These are phyloP conservation scores for Melinaea menophilus DNA, from an alignment of 2,888 invertebrate genomes.

Conservation along the genomic window DNA sequence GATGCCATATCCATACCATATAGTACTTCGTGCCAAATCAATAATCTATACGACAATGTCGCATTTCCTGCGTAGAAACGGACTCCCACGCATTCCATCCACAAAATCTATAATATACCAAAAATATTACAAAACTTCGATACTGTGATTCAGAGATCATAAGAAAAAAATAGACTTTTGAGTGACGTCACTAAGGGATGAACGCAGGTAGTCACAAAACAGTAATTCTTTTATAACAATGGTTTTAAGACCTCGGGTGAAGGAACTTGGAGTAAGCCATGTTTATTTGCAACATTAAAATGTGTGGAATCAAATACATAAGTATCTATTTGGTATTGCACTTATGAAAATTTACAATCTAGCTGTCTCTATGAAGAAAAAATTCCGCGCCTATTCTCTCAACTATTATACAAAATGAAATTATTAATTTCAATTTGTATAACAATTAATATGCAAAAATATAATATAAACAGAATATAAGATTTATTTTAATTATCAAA, in stretches of 20 bases:
- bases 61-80: conserved; percentile 68
- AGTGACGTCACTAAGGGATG: conserved; percentile 32
- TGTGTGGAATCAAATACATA: no score
- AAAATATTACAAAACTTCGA: conserved; percentile 42
- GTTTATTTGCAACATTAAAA: neutral
- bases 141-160: conserved; percentile 54
- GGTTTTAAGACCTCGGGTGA: neutral
- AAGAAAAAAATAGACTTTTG: conserved; percentile 45
- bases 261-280: neutral
- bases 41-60: conserved; percentile 42
- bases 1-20: conserved; percentile 51
- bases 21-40: conserved; percentile 61
- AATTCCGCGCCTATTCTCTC: no score
- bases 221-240: neutral
- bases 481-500: no score
- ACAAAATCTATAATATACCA: conserved; percentile 36
- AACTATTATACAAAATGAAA: no score
- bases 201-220: conserved; percentile 37
- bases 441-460: no score
- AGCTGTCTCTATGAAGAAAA: no score
- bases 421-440: no score
- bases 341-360: no score
- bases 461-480: no score
- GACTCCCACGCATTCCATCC: conserved; percentile 45
- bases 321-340: no score